phyloP scores from a whole-genome alignment of 2,888 invertebrate genomes.

The Bimastos eiseni region DNA sequence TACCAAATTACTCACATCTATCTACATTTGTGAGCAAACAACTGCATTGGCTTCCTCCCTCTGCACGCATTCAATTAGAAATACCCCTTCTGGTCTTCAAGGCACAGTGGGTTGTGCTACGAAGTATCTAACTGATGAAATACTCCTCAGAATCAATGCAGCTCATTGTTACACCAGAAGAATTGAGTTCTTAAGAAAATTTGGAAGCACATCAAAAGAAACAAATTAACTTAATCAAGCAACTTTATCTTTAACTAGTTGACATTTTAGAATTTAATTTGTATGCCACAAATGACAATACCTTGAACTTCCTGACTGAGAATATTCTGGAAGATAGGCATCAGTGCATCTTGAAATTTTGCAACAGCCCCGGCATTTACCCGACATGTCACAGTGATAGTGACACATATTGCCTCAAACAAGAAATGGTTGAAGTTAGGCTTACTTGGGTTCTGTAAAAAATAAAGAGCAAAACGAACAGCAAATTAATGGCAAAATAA shows the following conservation, averaged over 20 bases:
- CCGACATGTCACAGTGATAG: conserved; percentile 73
- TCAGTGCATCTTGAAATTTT: conserved; percentile 85
- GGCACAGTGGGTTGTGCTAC: too few species aligned
- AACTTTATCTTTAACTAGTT: not conserved
- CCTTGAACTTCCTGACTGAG: conserved; percentile 90
- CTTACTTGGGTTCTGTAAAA: conserved; percentile 79
- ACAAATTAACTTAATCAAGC: not conserved
- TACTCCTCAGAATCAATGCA: too few species aligned
- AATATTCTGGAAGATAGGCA: conserved; percentile 93
- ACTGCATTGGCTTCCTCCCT: too few species aligned
- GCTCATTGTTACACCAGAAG: not conserved
- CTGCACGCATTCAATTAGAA: too few species aligned
- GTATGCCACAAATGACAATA: conserved; percentile 55
- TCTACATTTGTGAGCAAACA: too few species aligned
- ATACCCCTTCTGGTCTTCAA: too few species aligned
- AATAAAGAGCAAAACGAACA: not conserved
- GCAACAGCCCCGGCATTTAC: conserved; percentile 77
- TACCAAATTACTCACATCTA: too few species aligned
- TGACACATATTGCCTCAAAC: conserved; percentile 88
- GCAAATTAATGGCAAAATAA: not conserved
- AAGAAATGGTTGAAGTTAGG: conserved; percentile 98
- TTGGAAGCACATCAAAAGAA: not conserved
- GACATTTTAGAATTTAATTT: not conserved
- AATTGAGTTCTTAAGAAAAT: not conserved
- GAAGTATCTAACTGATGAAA: too few species aligned